phyloP scores from a whole-genome alignment of 2,113 vertebrate genomes.

The Drymodes brunneopygia region DNA sequence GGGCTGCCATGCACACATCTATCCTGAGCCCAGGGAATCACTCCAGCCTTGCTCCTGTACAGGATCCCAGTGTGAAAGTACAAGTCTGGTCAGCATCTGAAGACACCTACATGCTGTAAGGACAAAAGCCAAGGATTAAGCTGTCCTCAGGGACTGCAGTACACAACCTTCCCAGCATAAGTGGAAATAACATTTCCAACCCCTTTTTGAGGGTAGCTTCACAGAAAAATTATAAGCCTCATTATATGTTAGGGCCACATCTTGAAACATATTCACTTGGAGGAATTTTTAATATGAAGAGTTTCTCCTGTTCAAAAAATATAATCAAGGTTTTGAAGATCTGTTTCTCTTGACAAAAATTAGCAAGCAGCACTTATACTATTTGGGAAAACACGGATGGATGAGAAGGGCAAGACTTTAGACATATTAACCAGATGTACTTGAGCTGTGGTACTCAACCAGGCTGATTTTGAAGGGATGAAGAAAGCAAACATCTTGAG shows the following conservation, averaged over 20 bases:
- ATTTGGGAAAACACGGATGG: neutral
- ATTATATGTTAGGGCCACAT: fast-evolving
- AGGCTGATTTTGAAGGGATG: neutral
- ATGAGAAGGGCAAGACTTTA: neutral
- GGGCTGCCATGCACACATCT: neutral
- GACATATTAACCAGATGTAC: neutral
- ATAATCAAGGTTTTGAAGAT: neutral
- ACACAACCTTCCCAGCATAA: neutral
- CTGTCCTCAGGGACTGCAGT: neutral
- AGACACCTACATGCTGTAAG: neutral
- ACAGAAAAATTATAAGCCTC: neutral
- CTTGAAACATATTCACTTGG: neutral
- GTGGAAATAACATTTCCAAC: neutral
- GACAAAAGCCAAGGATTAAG: neutral
- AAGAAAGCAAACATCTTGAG: neutral
- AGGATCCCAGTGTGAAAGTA: neutral
- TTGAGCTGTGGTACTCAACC: neutral
- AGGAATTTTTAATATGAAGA: neutral
- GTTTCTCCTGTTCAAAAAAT: neutral
- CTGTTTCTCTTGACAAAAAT: neutral
- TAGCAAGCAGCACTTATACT: neutral
- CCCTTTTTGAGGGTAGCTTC: neutral
- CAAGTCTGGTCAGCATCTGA: neutral
- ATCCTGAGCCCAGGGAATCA: neutral
- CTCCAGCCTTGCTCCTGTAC: neutral